Conservation (phyloP, 2,888 invertebrate genomes). For the Zelleria hepariella region DNA sequence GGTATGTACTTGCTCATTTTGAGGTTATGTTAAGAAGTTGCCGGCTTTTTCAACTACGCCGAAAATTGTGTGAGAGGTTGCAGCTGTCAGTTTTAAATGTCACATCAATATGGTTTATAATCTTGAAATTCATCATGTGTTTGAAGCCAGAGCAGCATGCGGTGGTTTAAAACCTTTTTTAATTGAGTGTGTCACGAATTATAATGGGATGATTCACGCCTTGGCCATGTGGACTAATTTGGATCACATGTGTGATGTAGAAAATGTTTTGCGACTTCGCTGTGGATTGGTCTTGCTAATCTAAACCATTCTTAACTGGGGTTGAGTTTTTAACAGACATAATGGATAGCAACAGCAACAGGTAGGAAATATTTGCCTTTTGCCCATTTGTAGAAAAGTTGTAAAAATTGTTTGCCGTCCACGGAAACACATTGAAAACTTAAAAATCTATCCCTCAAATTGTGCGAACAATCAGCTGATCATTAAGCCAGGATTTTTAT, state of each 20-base stretch:
- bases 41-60: slow-evolving; percentile 4
- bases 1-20: slow-evolving; percentile 28
- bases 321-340: too few species aligned
- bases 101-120: background rate
- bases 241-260: background rate
- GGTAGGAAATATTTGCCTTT: too few species aligned
- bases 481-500: too few species aligned
- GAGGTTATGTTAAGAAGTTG: slow-evolving; percentile 10
- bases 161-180: background rate
- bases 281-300: background rate
- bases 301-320: too few species aligned
- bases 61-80: background rate
- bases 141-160: background rate
- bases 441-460: too few species aligned
- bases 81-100: background rate
- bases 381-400: too few species aligned
- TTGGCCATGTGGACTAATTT: background rate
- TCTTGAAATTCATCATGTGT: background rate
- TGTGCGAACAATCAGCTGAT: too few species aligned
- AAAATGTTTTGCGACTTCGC: background rate
- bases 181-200: background rate
- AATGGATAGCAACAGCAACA: too few species aligned
- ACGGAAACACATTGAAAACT: too few species aligned
- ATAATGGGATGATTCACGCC: background rate
- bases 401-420: too few species aligned